Conservation (phyloP, 2,888 invertebrate genomes). For the Schrankia costaestrigalis region DNA sequence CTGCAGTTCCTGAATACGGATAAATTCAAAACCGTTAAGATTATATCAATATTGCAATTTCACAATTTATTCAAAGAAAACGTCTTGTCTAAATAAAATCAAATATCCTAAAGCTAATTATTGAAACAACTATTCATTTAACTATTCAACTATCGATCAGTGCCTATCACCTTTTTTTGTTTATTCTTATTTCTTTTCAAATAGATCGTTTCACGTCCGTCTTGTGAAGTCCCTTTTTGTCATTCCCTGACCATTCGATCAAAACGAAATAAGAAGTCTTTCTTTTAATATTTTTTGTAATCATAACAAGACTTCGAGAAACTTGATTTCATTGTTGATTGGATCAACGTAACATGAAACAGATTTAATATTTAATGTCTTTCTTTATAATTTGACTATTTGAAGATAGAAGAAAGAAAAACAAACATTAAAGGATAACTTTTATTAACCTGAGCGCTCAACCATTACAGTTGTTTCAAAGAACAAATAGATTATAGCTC, state of each 20-base stretch:
- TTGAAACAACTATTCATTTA: slow-evolving; percentile 30
- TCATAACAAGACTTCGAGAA: slow-evolving; percentile 42
- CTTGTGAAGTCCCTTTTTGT: slow-evolving; percentile 54
- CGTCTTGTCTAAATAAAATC: no score
- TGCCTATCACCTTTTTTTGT: slow-evolving; percentile 31
- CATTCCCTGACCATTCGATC: slow-evolving; percentile 51
- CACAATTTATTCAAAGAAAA: no score
- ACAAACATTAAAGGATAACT: slow-evolving; percentile 59
- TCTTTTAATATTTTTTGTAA: slow-evolving; percentile 47
- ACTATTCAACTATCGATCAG: slow-evolving; percentile 34
- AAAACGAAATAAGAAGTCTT: slow-evolving; percentile 50
- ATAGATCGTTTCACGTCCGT: slow-evolving; percentile 50
- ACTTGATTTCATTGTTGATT: slow-evolving; percentile 47
- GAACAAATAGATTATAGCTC: slow-evolving; percentile 80
- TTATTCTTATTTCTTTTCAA: slow-evolving; percentile 44
- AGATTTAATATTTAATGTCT: slow-evolving; percentile 25
- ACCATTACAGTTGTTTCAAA: slow-evolving; percentile 77
- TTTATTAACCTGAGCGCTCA: slow-evolving; percentile 71
- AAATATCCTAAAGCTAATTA: slow-evolving; percentile 31
- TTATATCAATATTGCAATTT: no score
- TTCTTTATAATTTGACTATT: slow-evolving; percentile 11
- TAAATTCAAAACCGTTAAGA: no score
- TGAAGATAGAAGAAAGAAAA: slow-evolving; percentile 26
- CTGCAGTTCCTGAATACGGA: no score
- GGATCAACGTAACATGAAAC: no score